Percentiles rank a stretch among this genome's conserved stretches.
phyloP scores from a whole-genome alignment of 2,113 vertebrate species.

The Vulpes vulpes region DNA sequence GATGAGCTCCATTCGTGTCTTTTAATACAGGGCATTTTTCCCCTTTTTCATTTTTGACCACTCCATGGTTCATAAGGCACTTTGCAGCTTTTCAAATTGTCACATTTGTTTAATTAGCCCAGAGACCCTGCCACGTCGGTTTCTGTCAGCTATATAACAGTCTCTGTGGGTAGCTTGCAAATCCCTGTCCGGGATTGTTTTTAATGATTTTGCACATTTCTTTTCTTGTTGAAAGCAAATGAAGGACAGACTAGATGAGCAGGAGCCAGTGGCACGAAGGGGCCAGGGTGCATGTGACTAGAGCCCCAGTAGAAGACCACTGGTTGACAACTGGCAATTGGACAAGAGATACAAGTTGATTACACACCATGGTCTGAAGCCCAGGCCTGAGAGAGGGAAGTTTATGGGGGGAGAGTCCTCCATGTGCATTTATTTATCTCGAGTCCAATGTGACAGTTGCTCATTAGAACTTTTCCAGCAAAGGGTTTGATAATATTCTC shows the following conservation, averaged over 20 bases:
- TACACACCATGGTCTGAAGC: slow-evolving; percentile 9
- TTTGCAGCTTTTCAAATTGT: slow-evolving; percentile 80
- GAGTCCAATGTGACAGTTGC: not conserved
- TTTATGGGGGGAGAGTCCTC: not conserved
- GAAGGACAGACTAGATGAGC: slow-evolving; percentile 5
- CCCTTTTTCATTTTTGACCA: slow-evolving; percentile 70
- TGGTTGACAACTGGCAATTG: slow-evolving; percentile 58
- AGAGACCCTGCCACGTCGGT: slow-evolving; percentile 77
- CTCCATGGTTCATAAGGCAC: slow-evolving; percentile 62
- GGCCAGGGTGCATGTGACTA: slow-evolving; percentile 50
- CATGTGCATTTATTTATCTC: not conserved
- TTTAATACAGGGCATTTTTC: slow-evolving; percentile 22
- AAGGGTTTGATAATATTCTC: not conserved
- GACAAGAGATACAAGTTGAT: slow-evolving; percentile 59
- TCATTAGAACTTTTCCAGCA: not conserved
- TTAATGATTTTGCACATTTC: slow-evolving; percentile 68
- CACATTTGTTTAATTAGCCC: slow-evolving; percentile 85
- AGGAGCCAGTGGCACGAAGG: not conserved
- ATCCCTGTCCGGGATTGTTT: slow-evolving; percentile 69
- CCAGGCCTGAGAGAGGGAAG: not conserved
- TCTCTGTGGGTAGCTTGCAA: slow-evolving; percentile 78
- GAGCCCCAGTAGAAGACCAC: not conserved
- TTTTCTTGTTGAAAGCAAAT: slow-evolving; percentile 71
- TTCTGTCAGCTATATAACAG: slow-evolving; percentile 77
- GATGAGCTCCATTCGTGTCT: slow-evolving; percentile 64